Evolutionary conservation across 30 jellyfish, hydroid and myxozoan species (phyloP), one percentile per base, ranked within the genome.

Genomic region (Turritopsis rubra): DNA sequence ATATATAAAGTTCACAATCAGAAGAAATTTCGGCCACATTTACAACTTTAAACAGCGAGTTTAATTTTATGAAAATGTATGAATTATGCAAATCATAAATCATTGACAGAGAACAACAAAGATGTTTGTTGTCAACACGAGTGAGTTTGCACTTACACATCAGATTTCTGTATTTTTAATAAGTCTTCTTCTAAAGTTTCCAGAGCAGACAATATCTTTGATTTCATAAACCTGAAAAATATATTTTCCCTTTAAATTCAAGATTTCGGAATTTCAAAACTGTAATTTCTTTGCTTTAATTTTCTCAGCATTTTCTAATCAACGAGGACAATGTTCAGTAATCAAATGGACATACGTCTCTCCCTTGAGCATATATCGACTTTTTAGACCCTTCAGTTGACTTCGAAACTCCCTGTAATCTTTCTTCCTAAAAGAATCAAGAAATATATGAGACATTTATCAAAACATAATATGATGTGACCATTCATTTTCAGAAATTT

Each of bases 381-480:
- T 31, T 80, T 80, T 80, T 80, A 80, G 1, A 22, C 87, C 83
- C 53, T 29, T 31, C 53, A 80, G 21, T 23, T 80, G 87, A n/a
- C 53, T 60, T 5, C 26, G 0, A 80, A 80, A 80, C 3, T 80
- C 87, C 18, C 0, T 54, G 1, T 52, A 80, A 53, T 80, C 87
- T 52, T 80, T 80, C 8, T 80, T 80, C 54, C 87, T 80, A 80
- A n/a, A 79, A 22, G 24, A n/a, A n/a, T n/a, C n/a, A 28, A 27
- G 19, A 74, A n/a, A 19, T 18, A 28, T 18, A 26, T 22, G n/a
- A 76, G 53, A 76, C 60, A 41, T 41, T 41, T 3, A 13, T 41
- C 60, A 41, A 3, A 41, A 41, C 60, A 41, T 41, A 41, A 41
- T 13, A 5, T 13, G 13, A 13, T 41, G 60, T 5, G 60, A 5